phyloP scores from a whole-genome alignment of 1,140 invertebrate species.

The Drosophila sechellia region DNA sequence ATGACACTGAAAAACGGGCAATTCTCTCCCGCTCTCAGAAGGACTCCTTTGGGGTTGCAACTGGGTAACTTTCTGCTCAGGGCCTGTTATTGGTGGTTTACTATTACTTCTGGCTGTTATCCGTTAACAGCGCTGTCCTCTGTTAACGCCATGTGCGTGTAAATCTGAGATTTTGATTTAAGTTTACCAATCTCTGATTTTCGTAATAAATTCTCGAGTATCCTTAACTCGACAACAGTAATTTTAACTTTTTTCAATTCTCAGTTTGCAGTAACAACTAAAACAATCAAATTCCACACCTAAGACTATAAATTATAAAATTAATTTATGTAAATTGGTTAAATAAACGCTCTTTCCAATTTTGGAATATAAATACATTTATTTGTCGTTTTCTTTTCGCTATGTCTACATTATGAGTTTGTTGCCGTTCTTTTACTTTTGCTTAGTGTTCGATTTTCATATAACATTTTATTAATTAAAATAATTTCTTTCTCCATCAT shows the following conservation, averaged over 20 bases:
- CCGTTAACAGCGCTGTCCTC: not conserved
- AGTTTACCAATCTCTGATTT: not conserved
- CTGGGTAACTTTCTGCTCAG: conserved; percentile 28
- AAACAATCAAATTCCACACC: too few relatives aligned
- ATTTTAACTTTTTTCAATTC: too few relatives aligned
- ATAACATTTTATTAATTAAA: conserved; percentile 80
- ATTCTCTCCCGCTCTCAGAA: conserved; percentile 51
- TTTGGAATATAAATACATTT: conserved; percentile 82
- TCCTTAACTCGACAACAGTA: too few relatives aligned
- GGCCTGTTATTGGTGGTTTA: conserved; percentile 13
- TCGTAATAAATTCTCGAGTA: not conserved
- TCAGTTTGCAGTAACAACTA: too few relatives aligned
- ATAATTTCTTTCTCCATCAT: conserved; percentile 63
- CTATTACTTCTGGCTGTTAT: conserved; percentile 11
- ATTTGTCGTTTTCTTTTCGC: conserved; percentile 73
- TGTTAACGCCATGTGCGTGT: conserved; percentile 9
- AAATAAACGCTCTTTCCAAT: conserved; percentile 9
- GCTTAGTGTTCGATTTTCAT: conserved; percentile 54
- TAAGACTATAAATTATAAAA: not conserved
- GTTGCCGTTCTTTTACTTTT: conserved; percentile 30
- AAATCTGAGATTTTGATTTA: not conserved
- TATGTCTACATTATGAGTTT: conserved; percentile 78
- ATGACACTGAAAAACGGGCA: conserved; percentile 77
- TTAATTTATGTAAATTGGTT: too few relatives aligned
- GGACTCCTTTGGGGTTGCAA: conserved; percentile 61